These are phyloP conservation scores for Natrix natrix DNA, from an alignment of 2,797 vertebrate genomes.

Conservation along the genomic window DNA sequence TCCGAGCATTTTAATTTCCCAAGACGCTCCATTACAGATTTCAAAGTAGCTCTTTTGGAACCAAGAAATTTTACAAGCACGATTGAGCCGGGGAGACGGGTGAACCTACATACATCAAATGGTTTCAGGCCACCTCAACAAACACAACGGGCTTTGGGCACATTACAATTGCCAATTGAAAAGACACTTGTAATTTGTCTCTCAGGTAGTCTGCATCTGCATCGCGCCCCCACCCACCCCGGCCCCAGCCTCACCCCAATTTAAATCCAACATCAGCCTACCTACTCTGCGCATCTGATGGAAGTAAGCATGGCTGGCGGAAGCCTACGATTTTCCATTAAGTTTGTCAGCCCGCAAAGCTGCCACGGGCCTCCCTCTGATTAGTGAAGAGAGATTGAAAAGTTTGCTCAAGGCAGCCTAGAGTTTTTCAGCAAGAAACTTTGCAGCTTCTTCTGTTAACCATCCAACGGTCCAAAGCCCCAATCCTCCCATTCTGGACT, in stretches of 20 bases:
- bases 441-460: background rate
- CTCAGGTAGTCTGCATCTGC: background rate
- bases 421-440: too few species aligned
- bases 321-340: background rate
- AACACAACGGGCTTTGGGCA: background rate
- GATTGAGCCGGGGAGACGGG: background rate
- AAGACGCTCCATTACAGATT: background rate
- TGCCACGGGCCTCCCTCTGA: background rate
- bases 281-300: background rate
- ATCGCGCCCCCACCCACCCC: background rate
- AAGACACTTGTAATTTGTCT: background rate
- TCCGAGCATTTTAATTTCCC: background rate
- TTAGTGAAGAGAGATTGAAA: background rate
- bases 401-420: too few species aligned
- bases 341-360: background rate
- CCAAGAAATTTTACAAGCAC: background rate
- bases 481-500: background rate
- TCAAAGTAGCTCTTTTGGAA: background rate
- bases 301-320: background rate
- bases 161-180: background rate
- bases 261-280: background rate
- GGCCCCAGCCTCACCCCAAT: background rate
- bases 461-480: background rate
- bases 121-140: background rate
- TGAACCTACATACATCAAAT: background rate